These are phyloP conservation scores for Avahi laniger DNA, from an alignment of 2,797 vertebrate species.

Conservation along the genomic window DNA sequence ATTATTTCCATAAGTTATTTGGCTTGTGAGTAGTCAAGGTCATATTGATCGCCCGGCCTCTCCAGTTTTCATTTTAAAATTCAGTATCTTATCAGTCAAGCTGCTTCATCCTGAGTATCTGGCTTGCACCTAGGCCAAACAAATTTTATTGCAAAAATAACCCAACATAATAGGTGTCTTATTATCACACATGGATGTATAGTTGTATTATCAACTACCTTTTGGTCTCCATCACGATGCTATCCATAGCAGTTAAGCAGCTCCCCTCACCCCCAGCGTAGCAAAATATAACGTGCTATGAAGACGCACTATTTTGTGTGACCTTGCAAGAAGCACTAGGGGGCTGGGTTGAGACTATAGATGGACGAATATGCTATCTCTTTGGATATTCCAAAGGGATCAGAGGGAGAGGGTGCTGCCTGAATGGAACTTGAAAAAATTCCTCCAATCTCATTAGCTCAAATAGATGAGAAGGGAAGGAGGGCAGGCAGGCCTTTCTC, in stretches of 20 bases:
- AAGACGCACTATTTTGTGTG: neutral
- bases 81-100: constrained; percentile 68
- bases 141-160: constrained; percentile 49
- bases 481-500: constrained; percentile 49
- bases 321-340: neutral
- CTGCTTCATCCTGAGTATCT: constrained; percentile 13
- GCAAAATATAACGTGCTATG: neutral
- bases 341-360: neutral
- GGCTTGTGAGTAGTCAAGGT: constrained; percentile 70
- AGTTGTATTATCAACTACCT: neutral
- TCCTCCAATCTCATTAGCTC: constrained; percentile 66
- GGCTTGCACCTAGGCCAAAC: constrained; percentile 38
- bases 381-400: neutral
- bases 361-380: neutral
- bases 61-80: constrained; percentile 74
- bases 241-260: neutral
- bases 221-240: neutral
- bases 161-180: neutral
- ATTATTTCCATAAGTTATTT: constrained; percentile 69
- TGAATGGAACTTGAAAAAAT: neutral
- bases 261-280: neutral
- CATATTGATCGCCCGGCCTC: constrained; percentile 70
- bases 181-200: neutral
- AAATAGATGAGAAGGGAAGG: constrained; percentile 56
- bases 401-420: neutral